phyloP scores from a whole-genome alignment of 2,797 vertebrate species.

The Danio jaintianensis region DNA sequence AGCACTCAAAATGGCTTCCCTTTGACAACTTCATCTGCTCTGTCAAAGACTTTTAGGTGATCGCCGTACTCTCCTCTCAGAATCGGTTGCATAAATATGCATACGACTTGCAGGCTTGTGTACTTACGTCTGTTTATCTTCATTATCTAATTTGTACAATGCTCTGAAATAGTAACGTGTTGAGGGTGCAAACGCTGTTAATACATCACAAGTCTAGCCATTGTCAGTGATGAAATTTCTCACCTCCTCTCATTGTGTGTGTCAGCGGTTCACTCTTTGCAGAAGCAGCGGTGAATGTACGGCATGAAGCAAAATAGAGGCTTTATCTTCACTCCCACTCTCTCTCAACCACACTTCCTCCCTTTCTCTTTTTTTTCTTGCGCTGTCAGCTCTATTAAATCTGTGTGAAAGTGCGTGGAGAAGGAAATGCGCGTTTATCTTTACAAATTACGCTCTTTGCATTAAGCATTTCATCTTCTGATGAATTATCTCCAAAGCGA shows the following conservation, averaged over 20 bases:
- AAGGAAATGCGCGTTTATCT: constrained; percentile 63
- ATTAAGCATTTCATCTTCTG: constrained; percentile 65
- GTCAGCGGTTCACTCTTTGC: constrained; percentile 45
- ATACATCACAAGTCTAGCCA: constrained; percentile 45
- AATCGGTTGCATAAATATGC: constrained; percentile 11
- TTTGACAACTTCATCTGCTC: constrained; percentile 43
- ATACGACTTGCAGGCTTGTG: not conserved
- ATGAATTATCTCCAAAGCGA: constrained; percentile 63
- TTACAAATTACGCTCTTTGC: constrained; percentile 62
- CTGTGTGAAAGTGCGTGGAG: constrained; percentile 55
- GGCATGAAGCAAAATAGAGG: constrained; percentile 48
- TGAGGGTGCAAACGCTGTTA: constrained; percentile 37
- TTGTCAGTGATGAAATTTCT: constrained; percentile 51
- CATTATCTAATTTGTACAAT: constrained; percentile 20
- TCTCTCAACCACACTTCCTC: constrained; percentile 34
- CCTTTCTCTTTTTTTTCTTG: constrained; percentile 49
- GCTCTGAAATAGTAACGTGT: constrained; percentile 16
- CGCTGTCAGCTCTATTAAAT: constrained; percentile 63
- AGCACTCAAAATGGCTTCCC: constrained; percentile 58
- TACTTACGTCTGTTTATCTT: constrained; percentile 9
- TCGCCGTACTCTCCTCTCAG: not conserved
- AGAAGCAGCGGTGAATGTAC: constrained; percentile 22
- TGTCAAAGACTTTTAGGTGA: constrained; percentile 14
- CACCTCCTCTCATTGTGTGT: constrained; percentile 33
- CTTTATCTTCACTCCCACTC: constrained; percentile 59